These are phyloP conservation scores for Marmota flaviventris DNA, from an alignment of 2,113 vertebrate species.

Conservation along the genomic window DNA sequence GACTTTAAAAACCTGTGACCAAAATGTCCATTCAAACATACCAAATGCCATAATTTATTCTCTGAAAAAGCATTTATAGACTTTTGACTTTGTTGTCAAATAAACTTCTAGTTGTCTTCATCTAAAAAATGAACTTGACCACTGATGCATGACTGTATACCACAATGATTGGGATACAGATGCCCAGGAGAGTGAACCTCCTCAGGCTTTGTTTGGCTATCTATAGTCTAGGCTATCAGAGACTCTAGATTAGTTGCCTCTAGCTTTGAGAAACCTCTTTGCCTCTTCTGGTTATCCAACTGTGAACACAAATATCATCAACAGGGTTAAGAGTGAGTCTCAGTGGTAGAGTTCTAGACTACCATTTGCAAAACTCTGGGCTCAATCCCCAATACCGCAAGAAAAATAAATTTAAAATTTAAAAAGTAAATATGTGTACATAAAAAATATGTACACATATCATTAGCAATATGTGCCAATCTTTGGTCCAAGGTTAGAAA, in stretches of 20 bases:
- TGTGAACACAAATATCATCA: background rate
- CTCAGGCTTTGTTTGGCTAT: background rate
- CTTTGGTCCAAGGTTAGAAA: background rate
- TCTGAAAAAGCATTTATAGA: background rate
- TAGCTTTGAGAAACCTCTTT: background rate
- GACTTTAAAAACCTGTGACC: background rate
- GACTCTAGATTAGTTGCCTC: background rate
- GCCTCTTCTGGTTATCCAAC: background rate
- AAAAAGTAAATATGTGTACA: background rate
- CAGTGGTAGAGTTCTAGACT: too few relatives aligned
- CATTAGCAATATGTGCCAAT: background rate
- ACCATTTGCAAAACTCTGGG: too few relatives aligned
- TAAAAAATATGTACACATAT: too few relatives aligned
- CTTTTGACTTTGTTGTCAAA: background rate
- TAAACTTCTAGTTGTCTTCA: background rate
- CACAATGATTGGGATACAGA: background rate
- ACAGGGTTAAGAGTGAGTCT: background rate
- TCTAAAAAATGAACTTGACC: background rate
- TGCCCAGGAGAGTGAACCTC: background rate
- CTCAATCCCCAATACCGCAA: too few relatives aligned
- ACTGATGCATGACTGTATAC: background rate
- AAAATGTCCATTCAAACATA: constrained; percentile 47
- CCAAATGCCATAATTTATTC: constrained; percentile 1
- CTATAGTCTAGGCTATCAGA: background rate
- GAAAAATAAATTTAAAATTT: too few relatives aligned